A percentile compares a stretch with the other conserved stretches of the same genome.
These are phyloP conservation scores for Sus scrofa DNA, from an alignment of 2,113 vertebrate species.

Conservation along the genomic window DNA sequence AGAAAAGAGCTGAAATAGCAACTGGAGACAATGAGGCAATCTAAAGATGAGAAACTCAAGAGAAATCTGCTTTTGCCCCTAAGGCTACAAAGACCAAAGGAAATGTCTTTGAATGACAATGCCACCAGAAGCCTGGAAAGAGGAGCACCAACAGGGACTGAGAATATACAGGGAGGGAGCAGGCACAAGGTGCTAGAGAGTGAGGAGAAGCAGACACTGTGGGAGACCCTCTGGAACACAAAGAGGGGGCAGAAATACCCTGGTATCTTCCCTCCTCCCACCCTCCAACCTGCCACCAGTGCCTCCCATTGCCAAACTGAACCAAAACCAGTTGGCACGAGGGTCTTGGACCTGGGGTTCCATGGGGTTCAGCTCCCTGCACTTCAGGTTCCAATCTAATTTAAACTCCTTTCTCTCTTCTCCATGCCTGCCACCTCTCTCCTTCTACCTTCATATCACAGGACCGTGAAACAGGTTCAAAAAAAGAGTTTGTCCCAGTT, in stretches of 20 bases:
- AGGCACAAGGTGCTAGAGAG: neutral
- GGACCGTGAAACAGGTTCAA: neutral
- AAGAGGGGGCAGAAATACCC: neutral
- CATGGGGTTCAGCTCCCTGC: neutral
- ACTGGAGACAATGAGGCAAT: neutral
- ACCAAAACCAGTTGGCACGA: neutral
- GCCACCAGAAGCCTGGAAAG: neutral
- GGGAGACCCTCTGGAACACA: neutral
- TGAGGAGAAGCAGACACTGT: neutral
- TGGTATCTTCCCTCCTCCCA: neutral
- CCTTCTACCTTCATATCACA: neutral
- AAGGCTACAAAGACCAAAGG: neutral
- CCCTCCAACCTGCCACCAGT: neutral
- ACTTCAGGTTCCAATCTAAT: neutral
- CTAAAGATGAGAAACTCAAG: neutral
- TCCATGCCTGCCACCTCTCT: neutral
- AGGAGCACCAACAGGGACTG: too few species aligned
- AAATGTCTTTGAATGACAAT: neutral
- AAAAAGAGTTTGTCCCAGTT: neutral
- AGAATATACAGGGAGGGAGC: neutral
- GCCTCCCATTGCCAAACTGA: neutral
- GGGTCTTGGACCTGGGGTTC: neutral
- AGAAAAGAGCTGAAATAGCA: neutral
- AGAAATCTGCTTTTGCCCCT: neutral
- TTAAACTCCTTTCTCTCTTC: neutral